These are phyloP conservation scores for Philonicus albiceps DNA, from an alignment of 2,888 invertebrate genomes.

Conservation along the genomic window DNA sequence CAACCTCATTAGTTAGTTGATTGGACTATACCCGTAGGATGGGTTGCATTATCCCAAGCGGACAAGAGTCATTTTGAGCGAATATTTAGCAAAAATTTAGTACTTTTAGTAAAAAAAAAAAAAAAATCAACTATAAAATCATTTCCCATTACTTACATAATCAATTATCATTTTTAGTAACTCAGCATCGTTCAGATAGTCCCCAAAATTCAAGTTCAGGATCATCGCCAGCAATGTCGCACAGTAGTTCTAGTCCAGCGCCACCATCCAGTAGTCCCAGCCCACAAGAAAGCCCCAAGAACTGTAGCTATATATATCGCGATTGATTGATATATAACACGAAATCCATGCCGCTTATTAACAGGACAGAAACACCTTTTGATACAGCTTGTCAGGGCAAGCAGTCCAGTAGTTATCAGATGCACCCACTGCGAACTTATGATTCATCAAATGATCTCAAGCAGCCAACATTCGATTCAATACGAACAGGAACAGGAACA, in stretches of 20 bases:
- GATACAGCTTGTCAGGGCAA: slow-evolving; percentile 20
- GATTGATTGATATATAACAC: slow-evolving; percentile 65
- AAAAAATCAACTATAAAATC: not conserved
- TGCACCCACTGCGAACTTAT: slow-evolving; percentile 22
- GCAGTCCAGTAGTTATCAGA: slow-evolving; percentile 37
- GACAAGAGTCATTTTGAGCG: not conserved
- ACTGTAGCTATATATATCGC: slow-evolving; percentile 65
- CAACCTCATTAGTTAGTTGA: not conserved
- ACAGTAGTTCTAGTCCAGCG: slow-evolving; percentile 65
- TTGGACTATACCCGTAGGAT: not conserved
- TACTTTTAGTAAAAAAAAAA: not conserved
- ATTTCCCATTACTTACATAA: not conserved
- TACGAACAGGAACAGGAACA: not conserved
- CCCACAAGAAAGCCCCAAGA: slow-evolving; percentile 65
- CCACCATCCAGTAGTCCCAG: slow-evolving; percentile 65
- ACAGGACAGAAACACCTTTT: slow-evolving; percentile 30
- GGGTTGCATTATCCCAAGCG: not conserved
- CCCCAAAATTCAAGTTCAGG: slow-evolving; percentile 64
- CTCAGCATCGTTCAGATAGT: slow-evolving; percentile 65
- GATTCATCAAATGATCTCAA: slow-evolving; percentile 25
- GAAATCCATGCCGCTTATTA: slow-evolving; percentile 63
- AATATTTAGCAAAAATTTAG: not conserved
- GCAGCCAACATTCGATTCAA: slow-evolving; percentile 39
- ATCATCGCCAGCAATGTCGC: slow-evolving; percentile 64
- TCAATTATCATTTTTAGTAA: slow-evolving; percentile 57